Base-by-base conservation (phyloP, 1,140 invertebrate genomes). In the Tetranychus urticae region DNA sequence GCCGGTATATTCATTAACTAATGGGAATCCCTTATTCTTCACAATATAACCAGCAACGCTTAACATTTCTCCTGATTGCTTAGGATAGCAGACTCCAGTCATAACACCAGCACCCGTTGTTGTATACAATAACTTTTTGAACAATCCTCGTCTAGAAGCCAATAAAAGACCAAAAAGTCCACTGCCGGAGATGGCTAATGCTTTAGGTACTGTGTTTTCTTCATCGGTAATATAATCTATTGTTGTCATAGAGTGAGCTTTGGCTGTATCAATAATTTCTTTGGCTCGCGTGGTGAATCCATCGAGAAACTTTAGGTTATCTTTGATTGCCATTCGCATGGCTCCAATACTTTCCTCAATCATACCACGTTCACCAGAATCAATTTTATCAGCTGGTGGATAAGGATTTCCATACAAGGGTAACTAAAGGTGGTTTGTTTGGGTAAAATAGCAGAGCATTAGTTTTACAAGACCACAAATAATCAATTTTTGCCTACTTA, bases 331-430 rank as follows among this genome's bases (percentile, higher is more conserved):
- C 1, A 14, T 23, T 45, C 56, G 14, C 23, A 34, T 23, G 14
- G 31, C 8, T n/a, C n/a, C n/a, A 36, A 57, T n/a, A 2, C 31
- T 8, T 6, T 36, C n/a, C 23, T 57, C 56, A 34, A 35, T 12
- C 56, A 57, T 35, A 12, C 56, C 56, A 12, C 35, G 13, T 57
- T 57, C 55, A n/a, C 35, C 6, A 3, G 56, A 34, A n/a, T 57
- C n/a, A 47, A 62, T 48, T 14, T n/a, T n/a, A 58, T 62, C 61
- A 13, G 5, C 35, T 23, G 56, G 45, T 45, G 61, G 61, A 33
- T 62, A 59, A 36, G 61, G 61, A 59, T 62, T 62, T 36, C 61
- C 61, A 54, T 58, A 57, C 13, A 58, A 12, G 3, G 61, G 61
- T 50, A 62, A 39, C 55, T 62, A 31, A 57, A 57, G 13, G 13